phyloP scores from a whole-genome alignment of 1,140 invertebrate genomes.

The Probaryconus sp. region DNA sequence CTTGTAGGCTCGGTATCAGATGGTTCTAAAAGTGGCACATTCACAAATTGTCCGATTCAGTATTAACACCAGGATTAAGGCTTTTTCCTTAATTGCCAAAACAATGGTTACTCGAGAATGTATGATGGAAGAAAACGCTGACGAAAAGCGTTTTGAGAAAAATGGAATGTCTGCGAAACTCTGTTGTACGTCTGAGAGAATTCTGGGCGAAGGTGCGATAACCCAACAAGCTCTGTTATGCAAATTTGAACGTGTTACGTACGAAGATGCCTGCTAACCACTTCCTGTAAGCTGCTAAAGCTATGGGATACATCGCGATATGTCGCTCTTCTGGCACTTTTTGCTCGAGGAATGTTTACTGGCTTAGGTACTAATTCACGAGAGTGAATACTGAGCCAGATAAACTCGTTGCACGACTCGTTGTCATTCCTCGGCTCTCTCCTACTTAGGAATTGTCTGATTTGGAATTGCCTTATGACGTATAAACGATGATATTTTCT shows the following conservation, averaged over 20 bases:
- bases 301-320: slow-evolving; percentile 41
- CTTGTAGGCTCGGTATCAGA: too few species aligned
- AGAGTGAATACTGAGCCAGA: too few species aligned
- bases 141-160: slow-evolving; percentile 4
- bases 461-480: slow-evolving; percentile 14
- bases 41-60: too few species aligned
- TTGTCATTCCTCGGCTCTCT: too few species aligned
- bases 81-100: too few species aligned
- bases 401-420: slow-evolving; percentile 15
- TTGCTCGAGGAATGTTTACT: slow-evolving; percentile 12
- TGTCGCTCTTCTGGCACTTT: slow-evolving; percentile 17
- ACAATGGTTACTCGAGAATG: too few species aligned
- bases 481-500: slow-evolving; percentile 18
- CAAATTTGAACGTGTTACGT: slow-evolving; percentile 62
- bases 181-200: background rate
- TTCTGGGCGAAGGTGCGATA: slow-evolving; percentile 32
- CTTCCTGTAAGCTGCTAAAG: slow-evolving; percentile 49
- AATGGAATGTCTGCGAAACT: background rate
- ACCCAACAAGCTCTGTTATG: slow-evolving; percentile 60
- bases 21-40: too few species aligned
- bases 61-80: too few species aligned
- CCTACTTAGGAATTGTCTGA: background rate
- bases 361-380: slow-evolving; percentile 25
- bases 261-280: slow-evolving; percentile 50
- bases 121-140: too few species aligned